Conservation (phyloP, 2,888 invertebrate genomes). For the Hecatera dysodea region DNA sequence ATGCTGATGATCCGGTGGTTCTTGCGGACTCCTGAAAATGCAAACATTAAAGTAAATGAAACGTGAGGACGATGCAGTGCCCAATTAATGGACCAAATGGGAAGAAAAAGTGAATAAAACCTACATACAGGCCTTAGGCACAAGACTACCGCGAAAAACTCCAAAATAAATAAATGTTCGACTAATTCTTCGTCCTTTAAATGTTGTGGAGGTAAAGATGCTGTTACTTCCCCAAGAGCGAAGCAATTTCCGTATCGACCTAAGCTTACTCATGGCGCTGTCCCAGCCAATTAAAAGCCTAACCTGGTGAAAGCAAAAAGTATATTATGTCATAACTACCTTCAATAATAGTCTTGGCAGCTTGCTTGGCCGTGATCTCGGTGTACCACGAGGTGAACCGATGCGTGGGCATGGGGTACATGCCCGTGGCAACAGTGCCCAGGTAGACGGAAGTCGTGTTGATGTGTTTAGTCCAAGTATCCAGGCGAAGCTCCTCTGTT, state of each 20-base stretch:
- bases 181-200: neutral
- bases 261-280: neutral
- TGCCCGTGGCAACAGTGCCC: constrained; percentile 81
- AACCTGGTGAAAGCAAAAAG: neutral
- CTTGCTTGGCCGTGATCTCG: constrained; percentile 82
- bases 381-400: constrained; percentile 84
- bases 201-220: neutral
- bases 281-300: neutral
- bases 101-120: neutral
- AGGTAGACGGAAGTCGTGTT: constrained; percentile 85
- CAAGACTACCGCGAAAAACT: neutral
- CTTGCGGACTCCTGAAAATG: constrained; percentile 83
- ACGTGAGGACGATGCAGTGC: neutral
- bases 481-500: constrained; percentile 84
- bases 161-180: neutral
- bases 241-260: too few relatives aligned
- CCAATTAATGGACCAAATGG: neutral
- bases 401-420: constrained; percentile 83
- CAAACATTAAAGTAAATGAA: neutral
- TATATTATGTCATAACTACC: constrained; percentile 68
- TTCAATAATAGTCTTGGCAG: constrained; percentile 84
- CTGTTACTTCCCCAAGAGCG: too few relatives aligned
- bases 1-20: constrained; percentile 84
- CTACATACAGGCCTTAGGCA: neutral
- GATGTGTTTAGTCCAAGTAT: constrained; percentile 86